Percentiles rank a stretch among this genome's conserved stretches.
These are phyloP conservation scores for Frieseomelitta varia DNA, from an alignment of 1,140 invertebrate genomes.

Conservation along the genomic window DNA sequence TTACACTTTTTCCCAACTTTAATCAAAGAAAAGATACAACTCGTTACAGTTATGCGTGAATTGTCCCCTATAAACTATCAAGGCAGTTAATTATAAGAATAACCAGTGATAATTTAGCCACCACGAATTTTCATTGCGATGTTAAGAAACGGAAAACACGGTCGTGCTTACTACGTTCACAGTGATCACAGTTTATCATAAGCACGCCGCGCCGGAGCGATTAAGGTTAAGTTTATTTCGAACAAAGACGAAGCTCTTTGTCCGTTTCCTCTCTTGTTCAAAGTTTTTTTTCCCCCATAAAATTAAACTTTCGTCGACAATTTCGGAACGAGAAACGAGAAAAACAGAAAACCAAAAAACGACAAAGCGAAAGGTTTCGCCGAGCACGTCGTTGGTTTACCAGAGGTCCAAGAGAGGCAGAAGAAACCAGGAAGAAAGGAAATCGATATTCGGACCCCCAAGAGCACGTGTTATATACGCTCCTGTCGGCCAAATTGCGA, in stretches of 20 bases:
- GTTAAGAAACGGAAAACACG: no score
- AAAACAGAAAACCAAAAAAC: constrained; percentile 2
- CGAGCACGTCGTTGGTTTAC: constrained; percentile 36
- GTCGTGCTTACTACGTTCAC: no score
- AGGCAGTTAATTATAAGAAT: no score
- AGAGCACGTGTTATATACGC: constrained; percentile 62
- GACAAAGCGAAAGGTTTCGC: constrained; percentile 14
- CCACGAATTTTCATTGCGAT: no score
- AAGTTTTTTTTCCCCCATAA: not conserved
- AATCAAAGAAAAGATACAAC: no score
- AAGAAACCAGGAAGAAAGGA: constrained; percentile 38
- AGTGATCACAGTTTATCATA: no score
- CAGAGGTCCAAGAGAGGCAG: constrained; percentile 7
- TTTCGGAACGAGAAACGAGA: not conserved
- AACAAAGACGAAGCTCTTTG: not conserved
- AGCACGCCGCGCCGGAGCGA: no score
- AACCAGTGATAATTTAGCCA: no score
- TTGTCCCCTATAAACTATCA: no score
- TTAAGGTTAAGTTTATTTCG: not conserved
- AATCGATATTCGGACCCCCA: constrained; percentile 65
- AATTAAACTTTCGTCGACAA: not conserved
- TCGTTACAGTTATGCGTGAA: no score
- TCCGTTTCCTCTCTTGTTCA: not conserved
- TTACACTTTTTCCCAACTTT: no score
- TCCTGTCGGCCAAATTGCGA: constrained; percentile 60